Evolutionary conservation across 2,797 vertebrate species (phyloP).

Genomic region (Lophotriccus pileatus): DNA sequence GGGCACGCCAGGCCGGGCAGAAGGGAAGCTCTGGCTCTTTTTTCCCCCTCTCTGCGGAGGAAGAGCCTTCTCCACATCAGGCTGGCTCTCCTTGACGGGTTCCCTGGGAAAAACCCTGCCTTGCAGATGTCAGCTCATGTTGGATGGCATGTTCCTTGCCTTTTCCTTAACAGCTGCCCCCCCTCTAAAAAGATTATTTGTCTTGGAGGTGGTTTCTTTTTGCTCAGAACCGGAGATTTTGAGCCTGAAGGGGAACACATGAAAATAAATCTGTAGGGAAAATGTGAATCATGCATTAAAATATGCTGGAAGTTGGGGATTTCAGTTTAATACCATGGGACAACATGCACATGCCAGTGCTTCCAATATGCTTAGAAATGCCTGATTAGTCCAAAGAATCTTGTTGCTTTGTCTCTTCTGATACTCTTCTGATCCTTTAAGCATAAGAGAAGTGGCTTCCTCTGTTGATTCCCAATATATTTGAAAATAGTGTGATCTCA

Average conservation of each 20-base stretch:
- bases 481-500: neutral
- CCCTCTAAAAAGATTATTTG: neutral
- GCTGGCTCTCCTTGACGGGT: neutral
- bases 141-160: neutral
- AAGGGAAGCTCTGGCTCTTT: neutral
- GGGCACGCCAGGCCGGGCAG: neutral
- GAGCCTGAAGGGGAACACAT: neutral
- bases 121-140: neutral
- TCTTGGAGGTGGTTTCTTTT: neutral
- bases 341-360: neutral
- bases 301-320: neutral
- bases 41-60: neutral
- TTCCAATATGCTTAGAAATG: neutral
- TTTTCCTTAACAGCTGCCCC: neutral
- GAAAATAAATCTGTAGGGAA: neutral
- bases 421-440: neutral
- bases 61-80: neutral
- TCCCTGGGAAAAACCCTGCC: neutral
- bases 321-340: slow-evolving; percentile 13
- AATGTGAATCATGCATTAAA: neutral
- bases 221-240: neutral
- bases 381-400: neutral
- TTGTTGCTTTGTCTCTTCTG: neutral
- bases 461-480: neutral
- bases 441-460: neutral